These are phyloP conservation scores for Austrolebias charrua DNA, from an alignment of 2,797 vertebrate genomes.

Conservation along the genomic window DNA sequence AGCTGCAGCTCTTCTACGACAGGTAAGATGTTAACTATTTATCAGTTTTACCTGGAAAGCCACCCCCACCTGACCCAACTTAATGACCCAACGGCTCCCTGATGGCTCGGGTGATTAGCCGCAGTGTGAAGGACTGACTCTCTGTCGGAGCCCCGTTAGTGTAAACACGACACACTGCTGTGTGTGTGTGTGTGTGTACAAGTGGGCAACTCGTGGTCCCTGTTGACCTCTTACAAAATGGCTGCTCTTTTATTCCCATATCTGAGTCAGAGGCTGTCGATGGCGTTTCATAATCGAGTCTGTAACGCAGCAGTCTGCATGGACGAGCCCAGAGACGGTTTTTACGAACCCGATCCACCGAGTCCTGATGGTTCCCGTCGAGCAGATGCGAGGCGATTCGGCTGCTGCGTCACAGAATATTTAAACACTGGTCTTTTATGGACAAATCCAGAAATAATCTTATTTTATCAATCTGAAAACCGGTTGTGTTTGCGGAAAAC, in stretches of 20 bases:
- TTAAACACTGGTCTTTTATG: constrained; percentile 41
- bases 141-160: constrained; percentile 54
- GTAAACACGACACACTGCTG: constrained; percentile 70
- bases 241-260: constrained; percentile 56
- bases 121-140: too few relatives aligned
- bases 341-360: constrained; percentile 37
- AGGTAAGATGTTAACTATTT: background rate
- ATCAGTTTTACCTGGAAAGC: too few relatives aligned
- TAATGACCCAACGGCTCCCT: constrained; percentile 50
- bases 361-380: constrained; percentile 38
- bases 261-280: constrained; percentile 60
- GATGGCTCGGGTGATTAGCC: constrained; percentile 59
- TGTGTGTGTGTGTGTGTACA: constrained; percentile 9
- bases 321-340: constrained; percentile 57
- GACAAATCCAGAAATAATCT: constrained; percentile 53
- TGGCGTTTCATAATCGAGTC: constrained; percentile 68
- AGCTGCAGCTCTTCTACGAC: background rate
- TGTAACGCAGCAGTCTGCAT: constrained; percentile 62
- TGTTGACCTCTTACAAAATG: constrained; percentile 52
- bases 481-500: constrained; percentile 38
- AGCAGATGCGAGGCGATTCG: constrained; percentile 51
- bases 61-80: background rate
- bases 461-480: constrained; percentile 41
- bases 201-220: constrained; percentile 65
- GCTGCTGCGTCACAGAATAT: constrained; percentile 41